phyloP scores from a whole-genome alignment of 1,140 invertebrate genomes.

The Drosophila lacertosa region DNA sequence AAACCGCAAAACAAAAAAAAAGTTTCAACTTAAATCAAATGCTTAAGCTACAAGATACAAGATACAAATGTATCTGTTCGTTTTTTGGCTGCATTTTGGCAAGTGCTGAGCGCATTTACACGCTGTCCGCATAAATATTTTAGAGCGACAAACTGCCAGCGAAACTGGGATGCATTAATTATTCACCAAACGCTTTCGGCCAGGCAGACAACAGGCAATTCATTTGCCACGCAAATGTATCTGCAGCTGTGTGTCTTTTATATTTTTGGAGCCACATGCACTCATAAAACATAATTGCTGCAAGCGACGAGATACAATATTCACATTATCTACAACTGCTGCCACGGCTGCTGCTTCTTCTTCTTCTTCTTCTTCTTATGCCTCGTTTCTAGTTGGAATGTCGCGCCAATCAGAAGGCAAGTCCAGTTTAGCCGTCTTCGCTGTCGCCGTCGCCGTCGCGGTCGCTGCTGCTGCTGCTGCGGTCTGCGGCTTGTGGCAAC shows the following conservation, averaged over 20 bases:
- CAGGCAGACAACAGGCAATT: slow-evolving; percentile 44
- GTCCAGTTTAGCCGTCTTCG: slow-evolving; percentile 38
- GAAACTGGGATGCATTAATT: slow-evolving; percentile 64
- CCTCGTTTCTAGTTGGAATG: slow-evolving; percentile 47
- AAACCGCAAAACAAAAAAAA: slow-evolving; percentile 7
- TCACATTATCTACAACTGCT: slow-evolving; percentile 17
- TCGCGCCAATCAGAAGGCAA: slow-evolving; percentile 51
- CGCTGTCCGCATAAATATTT: slow-evolving; percentile 62
- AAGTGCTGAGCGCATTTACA: slow-evolving; percentile 45
- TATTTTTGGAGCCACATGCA: slow-evolving; percentile 40
- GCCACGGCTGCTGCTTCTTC: neutral
- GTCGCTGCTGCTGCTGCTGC: slow-evolving; percentile 1
- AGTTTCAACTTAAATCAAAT: slow-evolving; percentile 41
- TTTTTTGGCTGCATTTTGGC: slow-evolving; percentile 26
- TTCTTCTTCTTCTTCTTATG: slow-evolving; percentile 13
- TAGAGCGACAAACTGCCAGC: slow-evolving; percentile 23
- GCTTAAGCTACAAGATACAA: slow-evolving; percentile 35
- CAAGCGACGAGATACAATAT: slow-evolving; percentile 29
- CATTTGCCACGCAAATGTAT: slow-evolving; percentile 36
- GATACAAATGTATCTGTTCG: slow-evolving; percentile 64
- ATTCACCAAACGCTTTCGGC: slow-evolving; percentile 52
- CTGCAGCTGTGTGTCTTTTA: neutral
- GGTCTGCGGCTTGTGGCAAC: slow-evolving; percentile 47
- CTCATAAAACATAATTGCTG: slow-evolving; percentile 50
- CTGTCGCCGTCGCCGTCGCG: too few relatives aligned